A percentile compares a stretch with the other conserved stretches of the same genome.
Evolutionary conservation across 2,797 vertebrate species (phyloP).

Genomic region (Pteropus rufus): DNA sequence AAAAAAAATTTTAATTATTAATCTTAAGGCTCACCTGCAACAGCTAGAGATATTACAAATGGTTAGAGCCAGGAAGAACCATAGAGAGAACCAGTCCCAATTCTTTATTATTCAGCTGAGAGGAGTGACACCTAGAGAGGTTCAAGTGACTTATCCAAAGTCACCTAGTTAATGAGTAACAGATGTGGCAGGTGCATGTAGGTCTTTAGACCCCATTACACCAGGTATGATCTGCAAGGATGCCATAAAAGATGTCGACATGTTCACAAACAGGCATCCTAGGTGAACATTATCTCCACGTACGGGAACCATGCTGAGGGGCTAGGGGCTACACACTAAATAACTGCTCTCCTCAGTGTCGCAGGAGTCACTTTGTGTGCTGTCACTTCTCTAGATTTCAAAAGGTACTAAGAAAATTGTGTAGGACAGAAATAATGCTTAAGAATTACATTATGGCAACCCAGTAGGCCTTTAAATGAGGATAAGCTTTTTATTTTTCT

Average conservation of each 20-base stretch:
- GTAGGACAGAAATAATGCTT: not conserved
- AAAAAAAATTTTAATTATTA: not conserved
- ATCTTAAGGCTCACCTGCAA: not conserved
- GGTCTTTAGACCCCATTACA: not conserved
- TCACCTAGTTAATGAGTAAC: not conserved
- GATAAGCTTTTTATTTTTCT: not conserved
- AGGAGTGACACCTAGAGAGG: not conserved
- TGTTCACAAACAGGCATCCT: no score
- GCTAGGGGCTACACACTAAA: not conserved
- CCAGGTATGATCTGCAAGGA: not conserved
- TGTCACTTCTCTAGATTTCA: not conserved
- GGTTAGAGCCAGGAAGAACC: not conserved
- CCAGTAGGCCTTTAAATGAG: not conserved
- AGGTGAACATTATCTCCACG: not conserved
- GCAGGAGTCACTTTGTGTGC: accelerated
- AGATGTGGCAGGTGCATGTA: not conserved
- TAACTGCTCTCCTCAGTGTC: not conserved
- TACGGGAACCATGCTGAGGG: accelerated
- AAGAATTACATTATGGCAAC: not conserved
- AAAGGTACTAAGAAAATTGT: not conserved
- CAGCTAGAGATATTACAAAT: not conserved
- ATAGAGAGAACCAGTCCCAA: not conserved
- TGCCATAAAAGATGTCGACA: not conserved
- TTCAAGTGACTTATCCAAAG: not conserved
- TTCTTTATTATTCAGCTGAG: not conserved